These are phyloP conservation scores for Papilio dardanus DNA, from an alignment of 1,140 invertebrate genomes.

Conservation along the genomic window DNA sequence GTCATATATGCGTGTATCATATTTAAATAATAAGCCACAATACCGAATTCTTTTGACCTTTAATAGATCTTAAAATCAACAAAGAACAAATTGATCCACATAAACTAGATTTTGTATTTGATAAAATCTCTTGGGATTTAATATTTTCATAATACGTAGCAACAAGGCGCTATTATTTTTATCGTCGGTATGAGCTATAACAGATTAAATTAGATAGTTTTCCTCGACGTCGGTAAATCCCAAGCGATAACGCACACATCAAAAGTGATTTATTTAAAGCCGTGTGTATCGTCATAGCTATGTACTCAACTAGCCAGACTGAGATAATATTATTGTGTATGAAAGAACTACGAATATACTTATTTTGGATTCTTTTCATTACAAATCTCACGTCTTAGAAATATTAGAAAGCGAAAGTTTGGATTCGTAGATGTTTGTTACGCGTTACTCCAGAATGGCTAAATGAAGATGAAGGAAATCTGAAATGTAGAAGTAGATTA, in stretches of 20 bases:
- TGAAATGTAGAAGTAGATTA: too few relatives aligned
- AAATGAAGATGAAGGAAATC: too few relatives aligned
- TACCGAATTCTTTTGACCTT: neutral
- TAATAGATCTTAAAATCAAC: neutral
- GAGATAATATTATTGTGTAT: neutral
- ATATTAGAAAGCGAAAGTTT: too few relatives aligned
- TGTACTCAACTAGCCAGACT: neutral
- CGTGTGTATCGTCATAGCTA: neutral
- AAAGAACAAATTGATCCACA: neutral
- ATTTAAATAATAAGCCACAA: neutral
- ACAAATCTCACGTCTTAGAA: neutral
- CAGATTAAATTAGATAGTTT: conserved; percentile 21
- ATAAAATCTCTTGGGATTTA: neutral
- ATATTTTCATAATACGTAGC: conserved; percentile 14
- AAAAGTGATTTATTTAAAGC: conserved; percentile 20
- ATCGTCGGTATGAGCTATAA: neutral
- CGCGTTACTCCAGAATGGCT: too few relatives aligned
- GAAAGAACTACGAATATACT: neutral
- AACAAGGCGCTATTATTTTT: conserved; percentile 19
- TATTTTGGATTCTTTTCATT: neutral
- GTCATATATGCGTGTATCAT: too few relatives aligned
- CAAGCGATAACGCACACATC: conserved; percentile 21
- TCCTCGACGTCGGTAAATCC: conserved; percentile 20
- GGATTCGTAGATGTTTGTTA: too few relatives aligned
- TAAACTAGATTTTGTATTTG: neutral